Evolutionary conservation across 2,888 invertebrate species (phyloP), one percentile per base, ranked within the genome.

Genomic region (Leptinotarsa peninsularis): DNA sequence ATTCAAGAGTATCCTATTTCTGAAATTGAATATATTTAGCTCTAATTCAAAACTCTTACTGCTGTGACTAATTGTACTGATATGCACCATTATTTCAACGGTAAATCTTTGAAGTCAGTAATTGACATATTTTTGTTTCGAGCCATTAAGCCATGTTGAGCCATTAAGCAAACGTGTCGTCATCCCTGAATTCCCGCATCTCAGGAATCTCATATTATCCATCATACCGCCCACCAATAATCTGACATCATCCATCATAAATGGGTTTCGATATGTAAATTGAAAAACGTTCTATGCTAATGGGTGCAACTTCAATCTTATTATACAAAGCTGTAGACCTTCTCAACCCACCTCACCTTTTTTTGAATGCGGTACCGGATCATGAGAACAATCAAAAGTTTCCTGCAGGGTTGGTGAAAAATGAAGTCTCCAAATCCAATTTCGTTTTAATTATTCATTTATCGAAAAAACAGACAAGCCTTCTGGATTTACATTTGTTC

Each of bases 161-260:
- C n/a, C 52, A 17, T 52, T 52, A 4, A 52, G 17, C n/a, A 52
- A 17, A 15, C 15, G 52, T 17, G n/a, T 52, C n/a, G 52, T 52
- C n/a, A n/a, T 43, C 52, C 52, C 52, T 52, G 15, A 52, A 52
- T n/a, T 17, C 52, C n/a, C 52, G n/a, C n/a, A 52, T 52, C 52
- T 52, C n/a, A 4, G 4, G 4, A n/a, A 15, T 52, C n/a, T 52
- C 4, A 52, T 52, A 52, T 52, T 52, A 52, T 52, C 52, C 52
- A 52, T 52, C 52, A 52, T 52, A 52, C 15, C 52, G 15, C 17
- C 52, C 52, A 52, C n/a, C 2, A n/a, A 52, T 52, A 52, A 52
- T 52, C 5, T 52, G 52, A 52, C n/a, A n/a, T 52, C 52, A 52
- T 52, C 52, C 52, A 52, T 52, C 52, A 52, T 52, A 52, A n/a